These are phyloP conservation scores for Aegithalos caudatus DNA, from an alignment of 2,113 vertebrate species.

Conservation along the genomic window DNA sequence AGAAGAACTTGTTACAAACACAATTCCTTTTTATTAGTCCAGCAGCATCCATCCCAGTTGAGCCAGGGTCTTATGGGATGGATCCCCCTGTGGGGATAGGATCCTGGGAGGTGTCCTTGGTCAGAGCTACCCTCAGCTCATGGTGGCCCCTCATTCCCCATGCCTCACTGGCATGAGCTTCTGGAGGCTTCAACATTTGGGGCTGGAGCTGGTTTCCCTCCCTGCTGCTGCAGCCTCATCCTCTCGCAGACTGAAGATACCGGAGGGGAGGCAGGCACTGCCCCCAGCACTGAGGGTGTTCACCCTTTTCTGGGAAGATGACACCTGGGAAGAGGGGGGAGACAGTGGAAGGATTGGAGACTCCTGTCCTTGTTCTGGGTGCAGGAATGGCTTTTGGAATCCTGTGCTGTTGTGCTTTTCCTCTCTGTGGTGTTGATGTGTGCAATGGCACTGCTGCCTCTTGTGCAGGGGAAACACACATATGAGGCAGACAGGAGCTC, in stretches of 20 bases:
- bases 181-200: not conserved
- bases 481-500: not conserved
- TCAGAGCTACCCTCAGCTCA: not conserved
- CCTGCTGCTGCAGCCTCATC: not conserved
- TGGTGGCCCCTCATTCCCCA: not conserved
- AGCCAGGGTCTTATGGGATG: not conserved
- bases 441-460: not conserved
- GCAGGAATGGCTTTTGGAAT: not conserved
- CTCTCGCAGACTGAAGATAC: not conserved
- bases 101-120: not conserved
- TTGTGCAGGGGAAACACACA: fast-evolving
- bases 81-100: fast-evolving
- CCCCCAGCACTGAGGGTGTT: not conserved
- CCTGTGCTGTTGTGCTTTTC: fast-evolving
- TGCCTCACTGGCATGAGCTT: not conserved
- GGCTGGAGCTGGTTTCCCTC: not conserved
- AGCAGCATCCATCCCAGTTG: fast-evolving
- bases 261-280: not conserved
- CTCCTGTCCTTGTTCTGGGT: not conserved
- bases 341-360: not conserved
- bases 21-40: not conserved
- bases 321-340: fast-evolving
- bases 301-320: not conserved
- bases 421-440: fast-evolving
- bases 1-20: not conserved